These are phyloP conservation scores for Melieria crassipennis DNA, from an alignment of 2,888 invertebrate species.

Conservation along the genomic window DNA sequence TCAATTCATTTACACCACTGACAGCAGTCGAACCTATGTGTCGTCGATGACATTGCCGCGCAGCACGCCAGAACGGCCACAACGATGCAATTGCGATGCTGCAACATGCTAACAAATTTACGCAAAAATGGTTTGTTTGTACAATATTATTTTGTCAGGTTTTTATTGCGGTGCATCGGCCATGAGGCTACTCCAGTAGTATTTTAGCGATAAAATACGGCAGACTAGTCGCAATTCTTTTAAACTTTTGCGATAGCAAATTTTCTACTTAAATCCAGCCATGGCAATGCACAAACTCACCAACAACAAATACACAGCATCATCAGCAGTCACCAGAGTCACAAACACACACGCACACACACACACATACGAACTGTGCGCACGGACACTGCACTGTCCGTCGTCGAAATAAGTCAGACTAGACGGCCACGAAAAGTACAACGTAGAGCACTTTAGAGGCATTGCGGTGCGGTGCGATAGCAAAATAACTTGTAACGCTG, in stretches of 20 bases:
- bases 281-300: too few relatives aligned
- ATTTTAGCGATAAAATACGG: conserved; percentile 61
- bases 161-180: conserved; percentile 59
- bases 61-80: too few relatives aligned
- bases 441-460: conserved; percentile 51
- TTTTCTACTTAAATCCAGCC: not conserved
- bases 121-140: conserved; percentile 33
- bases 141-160: conserved; percentile 60
- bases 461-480: conserved; percentile 29
- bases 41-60: too few relatives aligned
- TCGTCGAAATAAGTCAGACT: conserved; percentile 22
- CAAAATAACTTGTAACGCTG: conserved; percentile 39
- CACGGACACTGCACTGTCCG: not conserved
- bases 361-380: conserved; percentile 25
- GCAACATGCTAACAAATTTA: conserved; percentile 34
- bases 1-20: too few relatives aligned
- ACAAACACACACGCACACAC: conserved; percentile 6
- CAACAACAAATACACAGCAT: not conserved
- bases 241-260: conserved; percentile 27
- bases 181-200: conserved; percentile 60
- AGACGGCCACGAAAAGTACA: conserved; percentile 23
- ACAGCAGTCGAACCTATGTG: too few relatives aligned
- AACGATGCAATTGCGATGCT: not conserved
- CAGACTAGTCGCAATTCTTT: conserved; percentile 27
- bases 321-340: conserved; percentile 17